phyloP scores from a whole-genome alignment of 2,113 vertebrate species.

The Glaucomys volans region DNA sequence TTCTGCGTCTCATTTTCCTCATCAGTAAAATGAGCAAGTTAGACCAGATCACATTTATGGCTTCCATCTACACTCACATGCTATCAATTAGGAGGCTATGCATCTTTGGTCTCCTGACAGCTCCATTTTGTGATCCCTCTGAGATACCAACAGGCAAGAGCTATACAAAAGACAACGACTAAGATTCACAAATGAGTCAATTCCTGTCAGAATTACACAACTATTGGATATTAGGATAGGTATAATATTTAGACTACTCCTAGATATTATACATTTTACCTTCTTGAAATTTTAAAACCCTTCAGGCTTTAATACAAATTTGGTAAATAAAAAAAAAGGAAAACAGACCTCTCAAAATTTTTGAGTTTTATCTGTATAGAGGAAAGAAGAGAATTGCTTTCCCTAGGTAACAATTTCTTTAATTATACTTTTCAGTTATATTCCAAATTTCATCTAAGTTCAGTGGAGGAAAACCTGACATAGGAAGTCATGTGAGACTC shows the following conservation, averaged over 20 bases:
- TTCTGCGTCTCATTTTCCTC: slow-evolving; percentile 19
- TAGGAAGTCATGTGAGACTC: not conserved
- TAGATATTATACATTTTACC: not conserved
- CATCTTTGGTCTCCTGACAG: not conserved
- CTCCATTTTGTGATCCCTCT: not conserved
- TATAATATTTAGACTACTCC: not conserved
- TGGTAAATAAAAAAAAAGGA: not conserved
- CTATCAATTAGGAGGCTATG: not conserved
- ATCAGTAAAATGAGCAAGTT: not conserved
- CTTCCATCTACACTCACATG: not conserved
- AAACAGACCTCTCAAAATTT: not conserved
- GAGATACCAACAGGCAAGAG: not conserved
- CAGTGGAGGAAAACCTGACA: slow-evolving; percentile 40
- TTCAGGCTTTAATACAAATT: not conserved
- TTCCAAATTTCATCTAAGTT: slow-evolving; percentile 50
- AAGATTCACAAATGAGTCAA: not conserved
- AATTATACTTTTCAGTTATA: slow-evolving; percentile 60
- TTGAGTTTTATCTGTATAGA: not conserved
- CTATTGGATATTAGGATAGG: not conserved
- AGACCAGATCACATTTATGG: not conserved
- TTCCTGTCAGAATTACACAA: not conserved
- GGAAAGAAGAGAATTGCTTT: not conserved
- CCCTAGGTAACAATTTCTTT: slow-evolving; percentile 26
- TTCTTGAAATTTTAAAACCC: slow-evolving; percentile 1
- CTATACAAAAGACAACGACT: not conserved